Base-by-base conservation (phyloP, 35 echinoderm and acorn worm species). In the Strongylocentrotus purpuratus region DNA sequence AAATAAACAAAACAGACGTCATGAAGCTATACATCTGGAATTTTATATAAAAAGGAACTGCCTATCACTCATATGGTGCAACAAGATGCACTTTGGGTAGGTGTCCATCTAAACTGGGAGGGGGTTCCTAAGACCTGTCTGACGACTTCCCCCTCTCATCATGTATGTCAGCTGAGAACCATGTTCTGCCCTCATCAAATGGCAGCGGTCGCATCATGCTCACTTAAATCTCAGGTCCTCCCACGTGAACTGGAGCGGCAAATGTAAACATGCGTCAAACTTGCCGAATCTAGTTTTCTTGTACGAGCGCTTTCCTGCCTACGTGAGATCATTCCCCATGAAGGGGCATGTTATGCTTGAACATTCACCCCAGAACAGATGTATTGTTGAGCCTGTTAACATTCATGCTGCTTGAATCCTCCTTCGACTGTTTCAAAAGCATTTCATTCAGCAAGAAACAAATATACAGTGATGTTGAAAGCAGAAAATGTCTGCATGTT, bases 211-310 rank as follows among this genome's bases (percentile, higher is more conserved):
- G 45, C 87, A 78, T 78, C 65, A 89, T 89, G 87, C 45, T 46
- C 87, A 89, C 45, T 89, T 89, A 33, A 46, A 89, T 89, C 45
- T 46, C 87, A 41, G 87, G 87, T 41, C 87, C 87, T 89, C 87
- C 45, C 45, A 25, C 20, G 87, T 41, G n/a, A 78, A 89, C 45
- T 46, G 87, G 45, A 89, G 87, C 87, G 13, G 45, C 45, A 46
- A 89, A 46, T 89, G 32, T 89, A 89, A 89, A 89, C 87, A 41
- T 89, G 87, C 87, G 87, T 89, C 87, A 89, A 89, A 89, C 87
- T 41, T 41, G 87, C 65, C 2, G 65, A 22, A 78, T 78, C 22
- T 78, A 78, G 65, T 78, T 78, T 78, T 28, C 4, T 15, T n/a
- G 20, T 78, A 0, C 65, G 65, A 28, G 65, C 20, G 65, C 65